These are phyloP conservation scores for Parnassius glacialis DNA, from an alignment of 2,888 invertebrate genomes.

Conservation along the genomic window DNA sequence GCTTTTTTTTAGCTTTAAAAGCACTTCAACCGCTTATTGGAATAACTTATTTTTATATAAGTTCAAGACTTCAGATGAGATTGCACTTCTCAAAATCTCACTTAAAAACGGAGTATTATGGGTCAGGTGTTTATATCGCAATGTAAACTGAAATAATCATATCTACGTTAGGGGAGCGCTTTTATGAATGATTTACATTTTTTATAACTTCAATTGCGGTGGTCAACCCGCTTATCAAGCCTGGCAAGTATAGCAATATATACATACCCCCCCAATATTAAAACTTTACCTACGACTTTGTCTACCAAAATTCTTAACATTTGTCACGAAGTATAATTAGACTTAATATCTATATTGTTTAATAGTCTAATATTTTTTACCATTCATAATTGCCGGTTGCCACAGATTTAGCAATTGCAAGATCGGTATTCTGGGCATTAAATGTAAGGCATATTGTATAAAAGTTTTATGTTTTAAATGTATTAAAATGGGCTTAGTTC, in stretches of 20 bases:
- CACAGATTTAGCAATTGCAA: background rate
- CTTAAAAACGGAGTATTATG: no score
- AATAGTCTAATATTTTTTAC: background rate
- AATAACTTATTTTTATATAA: no score
- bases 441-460: background rate
- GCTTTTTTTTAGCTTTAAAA: no score
- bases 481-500: slow-evolving; percentile 1
- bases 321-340: background rate
- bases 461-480: background rate
- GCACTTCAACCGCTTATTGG: no score
- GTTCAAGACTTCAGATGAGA: no score
- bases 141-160: background rate
- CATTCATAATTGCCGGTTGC: background rate
- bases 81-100: no score
- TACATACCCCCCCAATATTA: no score
- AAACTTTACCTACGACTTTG: no score
- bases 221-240: background rate
- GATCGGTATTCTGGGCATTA: background rate
- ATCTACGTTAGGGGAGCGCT: background rate
- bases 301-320: background rate
- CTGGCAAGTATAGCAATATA: no score
- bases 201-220: background rate
- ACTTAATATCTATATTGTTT: background rate
- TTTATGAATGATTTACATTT: background rate
- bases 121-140: no score